phyloP scores from a whole-genome alignment of 2,888 invertebrate species.

The Platycnemis pennipes region DNA sequence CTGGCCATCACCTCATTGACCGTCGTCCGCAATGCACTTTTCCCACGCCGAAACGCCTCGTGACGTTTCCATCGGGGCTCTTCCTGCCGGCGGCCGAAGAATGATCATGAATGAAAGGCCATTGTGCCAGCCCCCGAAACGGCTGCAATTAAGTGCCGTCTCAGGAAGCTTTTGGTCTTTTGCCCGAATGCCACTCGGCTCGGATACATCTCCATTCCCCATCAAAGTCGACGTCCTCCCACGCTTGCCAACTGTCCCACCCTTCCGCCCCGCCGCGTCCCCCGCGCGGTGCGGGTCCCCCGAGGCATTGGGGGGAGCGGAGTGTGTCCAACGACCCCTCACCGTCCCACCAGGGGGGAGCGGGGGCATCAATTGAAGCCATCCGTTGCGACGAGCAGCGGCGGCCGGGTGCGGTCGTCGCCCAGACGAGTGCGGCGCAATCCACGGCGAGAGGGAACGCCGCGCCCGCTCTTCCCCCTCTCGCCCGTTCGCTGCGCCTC shows the following conservation, averaged over 20 bases:
- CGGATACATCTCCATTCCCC: slow-evolving; percentile 44
- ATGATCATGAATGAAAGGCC: slow-evolving; percentile 15
- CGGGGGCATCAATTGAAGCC: slow-evolving; percentile 59
- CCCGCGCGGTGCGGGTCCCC: background rate
- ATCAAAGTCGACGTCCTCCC: slow-evolving; percentile 66
- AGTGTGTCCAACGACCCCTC: slow-evolving; percentile 2
- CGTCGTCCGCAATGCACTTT: background rate
- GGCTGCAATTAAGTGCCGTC: slow-evolving; percentile 10
- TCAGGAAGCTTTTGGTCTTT: slow-evolving; percentile 46
- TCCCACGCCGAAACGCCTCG: background rate
- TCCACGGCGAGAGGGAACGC: slow-evolving; percentile 29
- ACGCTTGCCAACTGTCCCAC: slow-evolving; percentile 54
- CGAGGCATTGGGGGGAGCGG: background rate
- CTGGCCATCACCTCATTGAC: background rate
- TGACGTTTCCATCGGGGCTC: background rate
- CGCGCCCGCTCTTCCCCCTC: background rate
- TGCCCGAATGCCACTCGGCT: slow-evolving; percentile 13
- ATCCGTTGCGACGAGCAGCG: slow-evolving; percentile 52
- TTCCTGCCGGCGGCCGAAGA: background rate
- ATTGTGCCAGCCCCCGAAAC: background rate
- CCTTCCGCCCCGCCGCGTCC: background rate
- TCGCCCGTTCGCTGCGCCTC: no score
- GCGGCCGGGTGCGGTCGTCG: slow-evolving; percentile 39
- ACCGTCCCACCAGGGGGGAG: background rate
- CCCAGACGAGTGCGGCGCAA: slow-evolving; percentile 52